A percentile compares a stretch with the other conserved stretches of the same genome.
Evolutionary conservation across 2,113 vertebrate species (phyloP).

Genomic region (Stegastes partitus): DNA sequence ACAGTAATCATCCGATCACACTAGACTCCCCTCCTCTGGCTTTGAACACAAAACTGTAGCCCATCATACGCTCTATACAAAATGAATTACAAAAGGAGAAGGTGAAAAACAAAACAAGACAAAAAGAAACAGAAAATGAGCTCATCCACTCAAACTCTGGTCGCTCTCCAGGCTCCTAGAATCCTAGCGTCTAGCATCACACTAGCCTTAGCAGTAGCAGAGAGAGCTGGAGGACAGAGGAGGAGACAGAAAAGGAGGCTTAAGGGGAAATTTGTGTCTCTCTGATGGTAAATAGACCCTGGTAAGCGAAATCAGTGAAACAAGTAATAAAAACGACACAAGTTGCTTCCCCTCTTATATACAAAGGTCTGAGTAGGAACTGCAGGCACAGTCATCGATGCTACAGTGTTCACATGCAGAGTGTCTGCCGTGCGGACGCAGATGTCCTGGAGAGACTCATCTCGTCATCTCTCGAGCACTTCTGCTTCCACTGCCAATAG

Average conservation of each 20-base stretch:
- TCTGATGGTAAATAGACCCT: conserved; percentile 7
- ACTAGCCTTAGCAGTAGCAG: neutral
- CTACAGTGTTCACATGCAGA: conserved; percentile 41
- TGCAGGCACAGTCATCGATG: conserved; percentile 4
- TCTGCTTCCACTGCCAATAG: conserved; percentile 17
- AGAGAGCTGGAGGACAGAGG: conserved; percentile 23
- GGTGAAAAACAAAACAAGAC: conserved; percentile 1
- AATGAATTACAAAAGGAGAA: conserved; percentile 46
- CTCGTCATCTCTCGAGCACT: conserved; percentile 1
- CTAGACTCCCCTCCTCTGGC: conserved; percentile 27
- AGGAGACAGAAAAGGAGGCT: neutral
- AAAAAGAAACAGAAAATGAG: conserved; percentile 2
- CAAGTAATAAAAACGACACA: neutral
- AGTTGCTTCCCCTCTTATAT: conserved; percentile 9
- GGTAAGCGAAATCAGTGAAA: conserved; percentile 24
- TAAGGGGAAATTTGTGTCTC: conserved; percentile 10
- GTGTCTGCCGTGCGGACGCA: conserved; percentile 15
- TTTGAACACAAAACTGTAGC: conserved; percentile 61
- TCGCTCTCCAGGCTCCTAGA: conserved; percentile 15
- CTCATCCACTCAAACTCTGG: neutral
- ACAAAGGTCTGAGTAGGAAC: conserved; percentile 19
- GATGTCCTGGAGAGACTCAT: conserved; percentile 24
- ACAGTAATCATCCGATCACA: conserved; percentile 8
- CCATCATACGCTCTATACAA: conserved; percentile 58
- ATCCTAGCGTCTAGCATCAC: conserved; percentile 8